Conservation (phyloP, 2,888 invertebrate species). For the Tiliacea aurago region DNA sequence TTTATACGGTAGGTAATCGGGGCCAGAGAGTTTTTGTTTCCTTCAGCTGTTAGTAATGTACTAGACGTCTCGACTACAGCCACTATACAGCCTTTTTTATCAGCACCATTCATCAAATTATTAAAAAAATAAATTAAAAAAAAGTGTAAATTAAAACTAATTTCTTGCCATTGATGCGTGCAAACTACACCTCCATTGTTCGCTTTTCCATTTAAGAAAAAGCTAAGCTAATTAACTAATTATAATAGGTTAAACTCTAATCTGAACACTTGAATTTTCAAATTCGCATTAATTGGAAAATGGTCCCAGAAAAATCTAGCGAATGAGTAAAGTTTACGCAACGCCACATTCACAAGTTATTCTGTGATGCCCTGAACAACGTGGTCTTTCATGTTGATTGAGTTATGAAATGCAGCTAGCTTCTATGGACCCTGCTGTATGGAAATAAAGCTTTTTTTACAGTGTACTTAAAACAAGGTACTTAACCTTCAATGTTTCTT, state of each 20-base stretch:
- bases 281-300: too few species aligned
- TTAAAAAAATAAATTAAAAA: too few species aligned
- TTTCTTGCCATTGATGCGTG: not conserved
- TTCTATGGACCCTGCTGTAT: not conserved
- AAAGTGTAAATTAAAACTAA: not conserved
- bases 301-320: not conserved
- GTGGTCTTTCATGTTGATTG: constrained; percentile 28
- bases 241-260: not conserved
- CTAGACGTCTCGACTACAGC: not conserved
- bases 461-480: constrained; percentile 1
- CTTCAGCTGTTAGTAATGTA: not conserved
- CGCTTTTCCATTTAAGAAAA: not conserved
- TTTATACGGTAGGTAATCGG: constrained; percentile 14
- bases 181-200: not conserved
- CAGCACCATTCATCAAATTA: not conserved
- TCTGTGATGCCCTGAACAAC: not conserved
- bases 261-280: not conserved
- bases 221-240: not conserved
- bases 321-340: not conserved
- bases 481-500: constrained; percentile 52
- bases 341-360: not conserved
- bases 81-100: not conserved
- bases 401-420: constrained; percentile 40
- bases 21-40: constrained; percentile 2
- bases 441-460: constrained; percentile 30